Evolutionary conservation across 2,888 invertebrate genomes (phyloP).

Genomic region (Caenorhabditis sinica): DNA sequence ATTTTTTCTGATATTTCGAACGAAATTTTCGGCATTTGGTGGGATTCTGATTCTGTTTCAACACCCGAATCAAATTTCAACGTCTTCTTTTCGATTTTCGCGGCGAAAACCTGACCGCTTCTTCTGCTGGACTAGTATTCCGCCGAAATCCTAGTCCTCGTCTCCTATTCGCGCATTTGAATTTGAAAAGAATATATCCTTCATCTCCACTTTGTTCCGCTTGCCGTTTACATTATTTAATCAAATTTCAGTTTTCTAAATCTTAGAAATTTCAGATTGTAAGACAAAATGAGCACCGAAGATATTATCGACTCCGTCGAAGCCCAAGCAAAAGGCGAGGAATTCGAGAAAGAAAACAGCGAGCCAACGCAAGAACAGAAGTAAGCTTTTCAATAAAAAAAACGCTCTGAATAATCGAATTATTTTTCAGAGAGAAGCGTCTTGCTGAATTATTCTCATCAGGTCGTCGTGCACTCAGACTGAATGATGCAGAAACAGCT

Average conservation of each 20-base stretch:
- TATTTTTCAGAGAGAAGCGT: slow-evolving; percentile 25
- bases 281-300: slow-evolving; percentile 17
- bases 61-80: background rate
- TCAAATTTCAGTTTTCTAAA: background rate
- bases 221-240: background rate
- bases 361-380: slow-evolving; percentile 17
- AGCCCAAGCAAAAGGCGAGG: background rate
- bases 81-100: background rate
- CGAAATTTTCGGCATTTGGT: background rate
- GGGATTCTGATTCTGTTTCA: background rate
- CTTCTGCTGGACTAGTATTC: background rate
- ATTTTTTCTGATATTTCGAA: no score
- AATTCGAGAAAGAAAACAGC: background rate
- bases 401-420: background rate
- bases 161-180: background rate
- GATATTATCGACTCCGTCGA: background rate
- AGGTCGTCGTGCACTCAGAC: slow-evolving; percentile 46
- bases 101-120: background rate
- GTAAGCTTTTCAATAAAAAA: background rate
- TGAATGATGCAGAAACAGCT: slow-evolving; percentile 22
- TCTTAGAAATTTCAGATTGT: slow-evolving; percentile 8
- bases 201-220: background rate
- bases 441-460: slow-evolving; percentile 22
- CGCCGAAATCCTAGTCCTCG: background rate
- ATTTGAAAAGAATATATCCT: slow-evolving; percentile 1